phyloP scores from a whole-genome alignment of 2,797 vertebrate genomes.

The Cyprinodon diabolis region DNA sequence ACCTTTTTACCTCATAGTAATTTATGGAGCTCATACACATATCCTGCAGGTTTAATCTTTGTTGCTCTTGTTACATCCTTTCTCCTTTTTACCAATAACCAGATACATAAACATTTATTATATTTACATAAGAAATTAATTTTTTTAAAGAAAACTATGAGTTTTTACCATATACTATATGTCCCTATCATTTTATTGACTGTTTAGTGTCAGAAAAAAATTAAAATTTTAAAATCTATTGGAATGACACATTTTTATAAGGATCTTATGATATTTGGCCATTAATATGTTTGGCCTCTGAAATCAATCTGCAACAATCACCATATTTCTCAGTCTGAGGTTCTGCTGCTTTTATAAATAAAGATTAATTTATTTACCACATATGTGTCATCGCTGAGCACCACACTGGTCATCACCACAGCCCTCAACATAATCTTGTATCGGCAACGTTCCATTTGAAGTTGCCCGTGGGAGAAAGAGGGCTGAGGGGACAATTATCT shows the following conservation, averaged over 20 bases:
- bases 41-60: background rate
- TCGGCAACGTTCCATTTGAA: slow-evolving; percentile 69
- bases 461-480: slow-evolving; percentile 58
- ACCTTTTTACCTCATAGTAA: background rate
- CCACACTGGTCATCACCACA: slow-evolving; percentile 61
- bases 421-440: slow-evolving; percentile 57
- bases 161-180: too few species aligned
- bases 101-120: background rate
- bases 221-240: background rate
- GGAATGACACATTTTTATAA: background rate
- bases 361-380: slow-evolving; percentile 12
- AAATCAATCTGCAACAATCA: background rate
- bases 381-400: slow-evolving; percentile 61
- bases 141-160: too few species aligned
- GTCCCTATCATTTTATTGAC: too few species aligned
- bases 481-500: slow-evolving; percentile 69
- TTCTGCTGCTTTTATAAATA: background rate
- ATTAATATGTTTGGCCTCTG: background rate
- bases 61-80: background rate
- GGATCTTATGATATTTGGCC: background rate
- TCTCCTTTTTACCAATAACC: background rate
- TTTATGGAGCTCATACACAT: background rate
- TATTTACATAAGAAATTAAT: background rate
- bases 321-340: background rate
- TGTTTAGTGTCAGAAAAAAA: background rate